Conservation (phyloP, 2,888 invertebrate genomes). For the Glaucopsyche alexis region DNA sequence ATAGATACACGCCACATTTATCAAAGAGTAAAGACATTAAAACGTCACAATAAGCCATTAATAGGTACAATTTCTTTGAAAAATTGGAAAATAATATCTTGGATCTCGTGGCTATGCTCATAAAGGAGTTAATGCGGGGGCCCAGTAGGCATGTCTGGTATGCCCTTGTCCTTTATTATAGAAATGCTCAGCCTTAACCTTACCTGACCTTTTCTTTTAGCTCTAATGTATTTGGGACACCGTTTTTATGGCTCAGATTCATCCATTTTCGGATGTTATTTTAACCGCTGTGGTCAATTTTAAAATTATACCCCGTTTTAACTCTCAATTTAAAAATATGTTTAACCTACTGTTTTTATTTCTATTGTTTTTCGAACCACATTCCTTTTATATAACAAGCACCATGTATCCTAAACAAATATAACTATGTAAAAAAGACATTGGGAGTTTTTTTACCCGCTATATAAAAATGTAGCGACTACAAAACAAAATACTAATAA, state of each 20-base stretch:
- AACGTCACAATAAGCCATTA: neutral
- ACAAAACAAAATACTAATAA: no score
- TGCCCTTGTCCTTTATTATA: neutral
- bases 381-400: neutral
- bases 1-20: no score
- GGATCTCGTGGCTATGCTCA: neutral
- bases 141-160: neutral
- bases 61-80: neutral
- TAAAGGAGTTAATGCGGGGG: neutral
- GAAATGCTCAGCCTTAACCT: neutral
- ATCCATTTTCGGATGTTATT: no score
- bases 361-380: neutral
- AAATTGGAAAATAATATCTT: no score
- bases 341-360: neutral
- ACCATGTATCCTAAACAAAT: neutral
- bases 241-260: neutral
- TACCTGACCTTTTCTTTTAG: conserved; percentile 1
- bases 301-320: neutral
- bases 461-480: no score
- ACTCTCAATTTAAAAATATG: no score
- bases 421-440: neutral
- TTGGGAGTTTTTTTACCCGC: neutral
- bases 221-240: conserved; percentile 10
- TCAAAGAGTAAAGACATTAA: no score
- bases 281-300: neutral